Base-by-base conservation (phyloP, 2,797 vertebrate species). In the Pelobates cultripes region DNA sequence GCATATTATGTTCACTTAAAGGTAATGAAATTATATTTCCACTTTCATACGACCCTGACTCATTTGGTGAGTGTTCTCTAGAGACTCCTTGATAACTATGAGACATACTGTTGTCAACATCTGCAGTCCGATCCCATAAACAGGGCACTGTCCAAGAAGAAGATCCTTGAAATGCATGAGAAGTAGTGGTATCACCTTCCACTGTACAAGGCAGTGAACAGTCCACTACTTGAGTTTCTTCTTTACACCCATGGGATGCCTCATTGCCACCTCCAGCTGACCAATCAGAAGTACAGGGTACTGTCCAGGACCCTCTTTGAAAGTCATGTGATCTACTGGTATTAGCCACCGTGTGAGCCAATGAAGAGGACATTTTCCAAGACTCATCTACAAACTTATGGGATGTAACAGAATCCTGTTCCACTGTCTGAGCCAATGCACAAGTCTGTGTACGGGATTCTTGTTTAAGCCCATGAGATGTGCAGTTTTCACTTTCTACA, bases 271-370 rank as follows among this genome's bases (percentile, higher is more conserved):
- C 55, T 57, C 3, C 72, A 7, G 43, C 70, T 3, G 63, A 6
- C 45, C 67, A 42, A 9, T 44, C 51, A 4, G 78, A 53, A 5
- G 78, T 73, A 28, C 70, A 80, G 10, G 78, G 28, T 61, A 67
- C 15, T 47, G 44, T 57, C 45, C 55, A 73, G 10, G 70, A 42
- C 4, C 66, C 78, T 68, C 66, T 61, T 73, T 66, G 55, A 57
- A 57, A 4, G 9, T 12, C 13, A 57, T 15, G 55, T 57, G 55
- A 57, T 4, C 7, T 57, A 12, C 7, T 4, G 55, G 9, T 15
- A 57, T 12, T 14, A 1, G 9, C 9, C 55, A 12, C 55, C 3
- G 14, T 14, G 3, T 15, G 9, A 14, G 55, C 55, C 55, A 57
- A 57, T 57, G 55, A 57, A 14, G 9, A 57, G 55, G 55, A 12